Percentiles rank a stretch among this genome's conserved stretches.
Evolutionary conservation across 2,888 invertebrate species (phyloP).

Genomic region (Sicus ferrugineus): DNA sequence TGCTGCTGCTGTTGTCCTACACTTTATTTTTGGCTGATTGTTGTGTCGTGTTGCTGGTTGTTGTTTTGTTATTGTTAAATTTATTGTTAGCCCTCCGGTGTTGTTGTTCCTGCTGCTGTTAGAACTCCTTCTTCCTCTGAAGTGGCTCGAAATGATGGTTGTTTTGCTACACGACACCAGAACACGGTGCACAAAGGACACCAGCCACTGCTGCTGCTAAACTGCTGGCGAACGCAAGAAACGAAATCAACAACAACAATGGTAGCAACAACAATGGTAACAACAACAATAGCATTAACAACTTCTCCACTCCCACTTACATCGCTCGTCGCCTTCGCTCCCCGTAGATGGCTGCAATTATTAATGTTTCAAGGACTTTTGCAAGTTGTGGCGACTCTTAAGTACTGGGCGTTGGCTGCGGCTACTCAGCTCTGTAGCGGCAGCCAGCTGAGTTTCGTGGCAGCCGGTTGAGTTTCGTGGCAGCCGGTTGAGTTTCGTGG

Average conservation of each 20-base stretch:
- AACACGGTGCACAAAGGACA: too few relatives aligned
- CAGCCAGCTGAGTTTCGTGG: too few relatives aligned
- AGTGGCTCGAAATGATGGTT: constrained; percentile 1
- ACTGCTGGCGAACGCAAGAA: background rate
- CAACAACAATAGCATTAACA: background rate
- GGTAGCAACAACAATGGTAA: background rate
- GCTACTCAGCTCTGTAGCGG: background rate
- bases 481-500: background rate
- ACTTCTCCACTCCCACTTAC: too few relatives aligned
- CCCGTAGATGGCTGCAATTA: constrained; percentile 1
- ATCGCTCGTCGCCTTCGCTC: too few relatives aligned
- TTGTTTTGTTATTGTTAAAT: too few relatives aligned
- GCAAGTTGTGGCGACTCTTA: background rate
- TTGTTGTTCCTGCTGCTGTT: too few relatives aligned
- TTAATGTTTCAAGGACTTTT: constrained; percentile 21
- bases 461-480: background rate
- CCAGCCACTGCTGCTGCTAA: background rate
- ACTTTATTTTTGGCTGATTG: background rate
- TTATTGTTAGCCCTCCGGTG: too few relatives aligned
- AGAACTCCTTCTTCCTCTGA: too few relatives aligned
- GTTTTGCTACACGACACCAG: background rate
- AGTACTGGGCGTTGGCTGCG: background rate
- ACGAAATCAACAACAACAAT: background rate
- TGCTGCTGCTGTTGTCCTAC: background rate
- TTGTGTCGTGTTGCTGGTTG: too few relatives aligned